Conservation (phyloP, 2,888 invertebrate species). For the Zygogramma bicolorata region DNA sequence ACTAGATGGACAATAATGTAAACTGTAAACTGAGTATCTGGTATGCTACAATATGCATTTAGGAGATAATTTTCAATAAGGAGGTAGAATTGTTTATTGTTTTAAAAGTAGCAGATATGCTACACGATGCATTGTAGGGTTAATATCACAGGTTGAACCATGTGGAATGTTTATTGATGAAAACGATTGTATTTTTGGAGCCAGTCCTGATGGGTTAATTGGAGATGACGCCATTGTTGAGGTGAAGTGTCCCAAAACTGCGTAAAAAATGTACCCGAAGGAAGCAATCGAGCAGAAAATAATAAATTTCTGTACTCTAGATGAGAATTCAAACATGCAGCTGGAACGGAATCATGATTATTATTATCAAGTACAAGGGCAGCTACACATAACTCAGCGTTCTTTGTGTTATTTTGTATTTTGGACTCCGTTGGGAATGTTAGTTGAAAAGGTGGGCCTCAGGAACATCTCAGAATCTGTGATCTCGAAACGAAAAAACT, state of each 20-base stretch:
- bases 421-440: background rate
- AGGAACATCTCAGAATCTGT: too few relatives aligned
- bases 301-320: background rate
- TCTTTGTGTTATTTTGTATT: background rate
- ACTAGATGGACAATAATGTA: too few relatives aligned
- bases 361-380: constrained; percentile 4
- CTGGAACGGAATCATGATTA: background rate
- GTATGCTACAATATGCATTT: too few relatives aligned
- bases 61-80: too few relatives aligned
- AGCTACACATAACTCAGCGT: background rate
- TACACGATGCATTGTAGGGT: too few relatives aligned
- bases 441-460: too few relatives aligned
- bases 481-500: too few relatives aligned
- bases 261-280: background rate
- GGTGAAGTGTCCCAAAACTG: constrained; percentile 8
- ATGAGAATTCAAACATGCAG: background rate
- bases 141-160: background rate
- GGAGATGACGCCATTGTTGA: constrained; percentile 19
- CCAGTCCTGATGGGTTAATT: constrained; percentile 14
- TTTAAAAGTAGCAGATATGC: too few relatives aligned
- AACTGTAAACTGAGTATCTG: too few relatives aligned
- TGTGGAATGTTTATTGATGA: constrained; percentile 9
- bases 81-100: too few relatives aligned
- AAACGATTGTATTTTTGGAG: background rate
- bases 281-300: background rate